These are phyloP conservation scores for Aspidoscelis tigris DNA, from an alignment of 2,113 vertebrate species.

Conservation along the genomic window DNA sequence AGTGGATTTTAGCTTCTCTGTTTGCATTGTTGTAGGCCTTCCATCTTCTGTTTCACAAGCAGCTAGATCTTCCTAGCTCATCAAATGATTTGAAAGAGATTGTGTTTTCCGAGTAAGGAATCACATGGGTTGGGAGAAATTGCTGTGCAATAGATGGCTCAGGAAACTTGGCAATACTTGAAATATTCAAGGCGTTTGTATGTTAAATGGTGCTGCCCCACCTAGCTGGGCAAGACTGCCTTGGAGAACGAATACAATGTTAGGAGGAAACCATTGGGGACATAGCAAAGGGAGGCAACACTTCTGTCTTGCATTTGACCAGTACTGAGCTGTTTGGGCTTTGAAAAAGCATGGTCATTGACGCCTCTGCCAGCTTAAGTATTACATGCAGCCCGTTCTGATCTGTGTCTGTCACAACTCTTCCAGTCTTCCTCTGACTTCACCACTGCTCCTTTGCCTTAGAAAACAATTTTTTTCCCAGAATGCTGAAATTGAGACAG, in stretches of 20 bases:
- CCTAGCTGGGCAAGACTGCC: not conserved
- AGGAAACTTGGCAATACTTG: conserved; percentile 19
- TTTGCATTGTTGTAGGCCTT: not conserved
- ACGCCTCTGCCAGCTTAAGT: not conserved
- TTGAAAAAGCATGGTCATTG: not conserved
- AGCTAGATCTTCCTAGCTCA: not conserved
- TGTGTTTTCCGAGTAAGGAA: not conserved
- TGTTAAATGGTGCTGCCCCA: not conserved
- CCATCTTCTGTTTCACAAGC: not conserved
- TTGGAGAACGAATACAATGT: not conserved
- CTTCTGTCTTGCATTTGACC: not conserved
- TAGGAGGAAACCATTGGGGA: not conserved
- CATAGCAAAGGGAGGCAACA: not conserved
- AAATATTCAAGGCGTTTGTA: not conserved
- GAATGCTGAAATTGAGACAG: not conserved
- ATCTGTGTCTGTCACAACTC: not conserved
- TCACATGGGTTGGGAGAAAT: not conserved
- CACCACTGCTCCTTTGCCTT: not conserved
- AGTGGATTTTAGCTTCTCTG: not conserved
- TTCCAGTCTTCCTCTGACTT: not conserved
- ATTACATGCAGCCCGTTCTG: not conserved
- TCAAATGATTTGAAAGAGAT: not conserved
- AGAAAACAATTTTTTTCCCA: not conserved
- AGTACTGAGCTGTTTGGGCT: not conserved
- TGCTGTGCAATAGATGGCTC: conserved; percentile 4